Base-by-base conservation (phyloP, 2,888 invertebrate species). In the Aspidiotus rigidus region DNA sequence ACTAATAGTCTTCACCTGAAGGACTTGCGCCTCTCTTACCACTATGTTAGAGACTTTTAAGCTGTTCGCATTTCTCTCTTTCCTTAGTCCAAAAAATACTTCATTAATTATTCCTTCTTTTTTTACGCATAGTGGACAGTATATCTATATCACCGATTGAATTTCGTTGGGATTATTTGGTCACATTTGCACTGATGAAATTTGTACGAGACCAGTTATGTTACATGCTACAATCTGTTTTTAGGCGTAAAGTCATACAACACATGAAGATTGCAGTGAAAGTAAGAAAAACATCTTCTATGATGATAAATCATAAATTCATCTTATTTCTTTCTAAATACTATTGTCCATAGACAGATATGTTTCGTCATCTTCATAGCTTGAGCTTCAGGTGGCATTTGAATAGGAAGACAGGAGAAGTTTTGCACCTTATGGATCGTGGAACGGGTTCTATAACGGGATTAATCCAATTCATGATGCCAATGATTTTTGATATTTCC, bases 401-500 rank as follows among this genome's bases (percentile, higher is more conserved):
- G 49, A 84, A 88, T 2, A 81, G 97, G 11, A 98, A 98, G 81
- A 98, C 98, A 0, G 98, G 98, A 2, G 97, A 99, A 81, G 95
- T 99, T 0, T 81, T 98, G 2, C 82, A 95, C 44, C 88, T 98
- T 0, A 96, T 99, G 91, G 98, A 99, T 79, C 83, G 98, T 72
- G 98, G 98, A 73, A 97, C 97, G 0, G 93, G 92, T 75, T 95
- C 95, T 69, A 93, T 98, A 74, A 95, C 95, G 79, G 93, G 89
- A 78, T 82, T 99, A 11, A 83, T 98, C 0, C 94, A 89, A 75
- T 94, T 89, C 77, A 89, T 97, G 62, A 80, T 88, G 0, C 98
- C 98, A 0, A 97, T 97, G 0, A 85, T 99, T 70, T 80, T 91
- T 13, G 98, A 99, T 77, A 94, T 99, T 71, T 61, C 93, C 0